Evolutionary conservation across 2,888 invertebrate genomes (phyloP).

Genomic region (Muscina levida): DNA sequence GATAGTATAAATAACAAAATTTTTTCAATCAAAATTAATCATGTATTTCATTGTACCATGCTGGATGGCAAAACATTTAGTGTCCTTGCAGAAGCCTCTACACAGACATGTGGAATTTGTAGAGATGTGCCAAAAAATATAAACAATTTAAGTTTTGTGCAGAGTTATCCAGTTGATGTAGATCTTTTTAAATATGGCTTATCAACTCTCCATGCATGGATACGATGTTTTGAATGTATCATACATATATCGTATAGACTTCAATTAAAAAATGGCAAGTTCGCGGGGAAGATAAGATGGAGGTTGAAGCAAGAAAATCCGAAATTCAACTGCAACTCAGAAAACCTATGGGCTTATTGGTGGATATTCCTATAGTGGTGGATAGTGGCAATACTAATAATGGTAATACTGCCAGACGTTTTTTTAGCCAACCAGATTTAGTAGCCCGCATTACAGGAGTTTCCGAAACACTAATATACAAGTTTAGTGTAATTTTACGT

Average conservation of each 20-base stretch:
- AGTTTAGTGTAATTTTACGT: conserved; percentile 52
- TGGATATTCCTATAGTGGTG: conserved; percentile 52
- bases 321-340: conserved; percentile 13
- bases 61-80: conserved; percentile 27
- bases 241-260: conserved; percentile 51
- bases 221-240: conserved; percentile 43
- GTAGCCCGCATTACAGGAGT: conserved; percentile 51
- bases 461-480: conserved; percentile 39
- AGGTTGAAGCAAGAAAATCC: conserved; percentile 29
- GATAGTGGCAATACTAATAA: conserved; percentile 56
- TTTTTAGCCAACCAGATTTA: conserved; percentile 55
- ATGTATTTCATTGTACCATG: conserved; percentile 33
- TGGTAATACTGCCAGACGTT: conserved; percentile 54
- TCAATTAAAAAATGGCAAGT: conserved; percentile 22
- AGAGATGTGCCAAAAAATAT: conserved; percentile 46
- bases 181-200: conserved; percentile 1
- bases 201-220: conserved; percentile 49
- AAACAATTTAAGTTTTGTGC: conserved; percentile 45
- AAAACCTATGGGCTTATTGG: conserved; percentile 26
- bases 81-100: conserved; percentile 38
- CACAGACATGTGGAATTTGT: conserved; percentile 54
- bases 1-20: conserved; percentile 40
- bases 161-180: conserved; percentile 45
- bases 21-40: conserved; percentile 16
- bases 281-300: conserved; percentile 39